Conservation (phyloP, 2,888 invertebrate species). For the Azorinus chamasolen region DNA sequence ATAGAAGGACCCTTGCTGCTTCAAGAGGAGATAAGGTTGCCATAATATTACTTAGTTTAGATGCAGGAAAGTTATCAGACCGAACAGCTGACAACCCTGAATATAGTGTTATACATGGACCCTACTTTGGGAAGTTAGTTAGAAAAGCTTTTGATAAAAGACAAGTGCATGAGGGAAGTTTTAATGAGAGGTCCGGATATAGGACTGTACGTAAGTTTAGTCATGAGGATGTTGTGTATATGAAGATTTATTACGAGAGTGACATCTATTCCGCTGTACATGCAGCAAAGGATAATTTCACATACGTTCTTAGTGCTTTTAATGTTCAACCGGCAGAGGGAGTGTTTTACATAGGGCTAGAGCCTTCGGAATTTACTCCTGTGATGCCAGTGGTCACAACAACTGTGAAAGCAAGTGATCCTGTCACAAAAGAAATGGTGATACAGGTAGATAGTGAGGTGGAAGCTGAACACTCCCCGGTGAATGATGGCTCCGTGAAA, state of each 20-base stretch:
- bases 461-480: conserved; percentile 30
- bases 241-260: conserved; percentile 91
- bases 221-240: conserved; percentile 95
- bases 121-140: conserved; percentile 92
- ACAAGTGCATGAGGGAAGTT: conserved; percentile 44
- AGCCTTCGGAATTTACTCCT: conserved; percentile 38
- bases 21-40: conserved; percentile 89
- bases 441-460: conserved; percentile 18
- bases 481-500: conserved; percentile 49
- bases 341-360: conserved; percentile 88
- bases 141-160: conserved; percentile 88
- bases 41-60: conserved; percentile 91
- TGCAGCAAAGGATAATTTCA: conserved; percentile 90
- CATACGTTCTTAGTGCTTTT: conserved; percentile 92
- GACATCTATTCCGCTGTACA: conserved; percentile 37
- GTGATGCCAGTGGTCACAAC: conserved; percentile 43
- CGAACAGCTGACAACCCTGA: conserved; percentile 95
- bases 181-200: conserved; percentile 35
- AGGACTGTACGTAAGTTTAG: conserved; percentile 91
- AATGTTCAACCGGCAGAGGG: conserved; percentile 95
- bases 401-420: conserved; percentile 22
- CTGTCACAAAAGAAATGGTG: conserved; percentile 36
- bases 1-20: conserved; percentile 88
- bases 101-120: conserved; percentile 92
- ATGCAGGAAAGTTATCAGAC: conserved; percentile 93